Evolutionary conservation across 2,113 vertebrate species (phyloP), one percentile per base, ranked within the genome.

Genomic region (Hippocampus mohnikei): DNA sequence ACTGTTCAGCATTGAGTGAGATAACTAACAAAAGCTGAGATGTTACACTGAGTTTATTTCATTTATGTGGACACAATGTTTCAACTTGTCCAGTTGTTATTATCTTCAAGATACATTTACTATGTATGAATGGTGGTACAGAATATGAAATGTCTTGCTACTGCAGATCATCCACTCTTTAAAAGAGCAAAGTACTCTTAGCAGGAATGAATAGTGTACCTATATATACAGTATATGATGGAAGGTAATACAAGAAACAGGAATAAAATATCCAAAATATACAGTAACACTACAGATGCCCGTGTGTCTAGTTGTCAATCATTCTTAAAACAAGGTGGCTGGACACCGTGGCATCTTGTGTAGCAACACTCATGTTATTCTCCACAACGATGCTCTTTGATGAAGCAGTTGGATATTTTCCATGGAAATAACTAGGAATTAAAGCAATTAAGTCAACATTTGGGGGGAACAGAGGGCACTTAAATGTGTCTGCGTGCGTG

Each of bases 41-140:
- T 66, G 70, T 81, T 82, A 74, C 76, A 85, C 75, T 76, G 75
- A 72, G 70, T 93, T 90, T 91, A 90, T 89, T 91, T 81, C 53
- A 80, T 76, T 75, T 83, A 81, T 81, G 82, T 70, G 63, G 70
- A 75, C 71, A 79, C 56, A 72, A 77, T 82, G 23, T 23, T 55
- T 82, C 70, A 79, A 84, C 88, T 81, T 77, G 77, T 85, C 77
- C 74, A 66, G 65, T 77, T 66, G 73, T 80, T 70, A 74, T 78
- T 67, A 74, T 71, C 42, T 66, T 66, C 61, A 72, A 55, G 67
- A 78, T 74, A 84, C 80, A 42, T 68, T 46, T 37, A 25, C 29
- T 78, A 53, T 68, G 74, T 83, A 75, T 73, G 77, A 66, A 81
- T 80, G 66, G 41, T 76, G 55, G 23, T 63, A 72, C 33, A 37